Conservation (phyloP, 2,888 invertebrate species). For the Parnassius glacialis region DNA sequence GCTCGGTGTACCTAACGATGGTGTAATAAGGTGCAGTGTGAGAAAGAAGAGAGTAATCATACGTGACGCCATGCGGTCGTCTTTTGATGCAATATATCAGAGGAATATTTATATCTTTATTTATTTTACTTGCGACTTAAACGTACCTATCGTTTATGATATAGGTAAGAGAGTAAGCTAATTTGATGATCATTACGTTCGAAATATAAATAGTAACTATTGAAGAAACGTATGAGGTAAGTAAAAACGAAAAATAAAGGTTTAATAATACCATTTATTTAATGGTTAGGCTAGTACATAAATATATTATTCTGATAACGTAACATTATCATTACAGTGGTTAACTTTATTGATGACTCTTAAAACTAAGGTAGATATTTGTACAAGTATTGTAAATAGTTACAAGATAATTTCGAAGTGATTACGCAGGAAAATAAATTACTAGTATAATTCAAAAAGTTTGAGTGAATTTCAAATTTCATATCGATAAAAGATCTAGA, state of each 20-base stretch:
- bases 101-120: no score
- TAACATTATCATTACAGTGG: constrained; percentile 63
- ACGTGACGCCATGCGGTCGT: no score
- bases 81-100: no score
- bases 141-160: no score
- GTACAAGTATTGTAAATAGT: constrained; percentile 61
- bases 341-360: constrained; percentile 64
- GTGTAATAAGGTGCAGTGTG: no score
- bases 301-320: constrained; percentile 61
- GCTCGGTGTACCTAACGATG: no score
- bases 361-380: constrained; percentile 66
- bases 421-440: constrained; percentile 50
- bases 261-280: constrained; percentile 70
- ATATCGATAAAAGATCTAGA: constrained; percentile 68
- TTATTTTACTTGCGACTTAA: no score
- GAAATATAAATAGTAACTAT: no score
- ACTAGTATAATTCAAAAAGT: constrained; percentile 54
- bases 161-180: no score
- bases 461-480: constrained; percentile 52
- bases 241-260: neutral
- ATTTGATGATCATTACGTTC: no score
- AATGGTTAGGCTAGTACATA: constrained; percentile 73
- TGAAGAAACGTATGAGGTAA: no score
- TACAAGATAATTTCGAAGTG: constrained; percentile 39
- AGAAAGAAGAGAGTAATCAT: no score